These are phyloP conservation scores for Threskiornis aethiopicus DNA, from an alignment of 2,797 vertebrate genomes.

Conservation along the genomic window DNA sequence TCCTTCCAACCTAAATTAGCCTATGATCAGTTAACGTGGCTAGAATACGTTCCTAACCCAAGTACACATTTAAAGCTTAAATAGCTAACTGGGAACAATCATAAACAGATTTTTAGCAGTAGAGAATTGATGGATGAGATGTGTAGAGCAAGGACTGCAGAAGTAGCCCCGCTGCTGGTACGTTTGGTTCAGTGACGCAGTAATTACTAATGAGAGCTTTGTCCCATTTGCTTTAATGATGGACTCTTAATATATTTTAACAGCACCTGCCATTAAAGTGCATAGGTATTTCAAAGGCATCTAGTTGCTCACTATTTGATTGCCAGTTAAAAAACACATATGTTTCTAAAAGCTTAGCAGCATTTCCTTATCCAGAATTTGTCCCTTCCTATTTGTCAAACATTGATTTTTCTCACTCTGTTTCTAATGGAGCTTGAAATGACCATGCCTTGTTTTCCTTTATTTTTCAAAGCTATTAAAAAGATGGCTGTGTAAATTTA, in stretches of 20 bases:
- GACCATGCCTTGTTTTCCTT: neutral
- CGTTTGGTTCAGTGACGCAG: neutral
- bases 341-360: neutral
- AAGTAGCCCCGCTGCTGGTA: neutral
- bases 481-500: slow-evolving; percentile 34
- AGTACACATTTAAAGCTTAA: neutral
- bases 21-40: neutral
- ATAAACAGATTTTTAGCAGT: neutral
- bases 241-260: neutral
- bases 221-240: neutral
- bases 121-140: neutral
- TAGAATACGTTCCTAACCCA: neutral
- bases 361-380: neutral
- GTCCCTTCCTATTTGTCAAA: slow-evolving; percentile 23
- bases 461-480: slow-evolving; percentile 29
- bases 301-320: neutral
- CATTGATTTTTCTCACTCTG: slow-evolving; percentile 4
- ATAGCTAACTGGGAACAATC: neutral
- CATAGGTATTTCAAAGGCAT: neutral
- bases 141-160: neutral
- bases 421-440: slow-evolving; percentile 54
- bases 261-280: neutral
- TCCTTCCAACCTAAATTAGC: neutral
- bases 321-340: neutral
- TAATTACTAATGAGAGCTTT: neutral